phyloP scores from a whole-genome alignment of 2,113 vertebrate species.

The Scomber colias region DNA sequence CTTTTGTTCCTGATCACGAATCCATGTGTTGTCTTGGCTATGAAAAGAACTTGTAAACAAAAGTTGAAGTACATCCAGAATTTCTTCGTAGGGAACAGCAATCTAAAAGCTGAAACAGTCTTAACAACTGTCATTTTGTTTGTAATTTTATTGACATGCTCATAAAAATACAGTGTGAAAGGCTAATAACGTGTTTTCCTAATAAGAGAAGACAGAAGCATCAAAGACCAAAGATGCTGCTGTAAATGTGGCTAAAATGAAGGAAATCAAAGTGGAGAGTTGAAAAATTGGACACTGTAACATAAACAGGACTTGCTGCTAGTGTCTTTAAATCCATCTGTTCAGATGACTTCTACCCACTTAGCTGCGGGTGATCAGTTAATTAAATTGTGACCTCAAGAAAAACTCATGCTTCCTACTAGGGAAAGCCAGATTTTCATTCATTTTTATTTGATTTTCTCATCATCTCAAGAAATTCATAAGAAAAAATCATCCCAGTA shows the following conservation, averaged over 20 bases:
- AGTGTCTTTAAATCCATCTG: conserved; percentile 21
- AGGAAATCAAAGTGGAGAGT: conserved; percentile 21
- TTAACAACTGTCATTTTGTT: conserved; percentile 3
- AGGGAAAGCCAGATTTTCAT: conserved; percentile 22
- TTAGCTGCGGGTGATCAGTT: conserved; percentile 64
- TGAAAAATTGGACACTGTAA: neutral
- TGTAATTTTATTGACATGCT: conserved; percentile 42
- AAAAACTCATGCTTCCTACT: conserved; percentile 24
- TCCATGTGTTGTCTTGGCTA: conserved; percentile 33
- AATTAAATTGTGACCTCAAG: conserved; percentile 70
- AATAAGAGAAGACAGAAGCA: conserved; percentile 8
- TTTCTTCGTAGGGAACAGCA: neutral
- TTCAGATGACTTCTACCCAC: conserved; percentile 2
- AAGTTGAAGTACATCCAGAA: conserved; percentile 21
- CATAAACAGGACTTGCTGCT: neutral
- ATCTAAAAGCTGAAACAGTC: conserved; percentile 24
- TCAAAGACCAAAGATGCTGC: neutral
- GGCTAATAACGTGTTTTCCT: conserved; percentile 30
- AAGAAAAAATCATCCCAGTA: conserved; percentile 18
- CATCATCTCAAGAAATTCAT: conserved; percentile 33
- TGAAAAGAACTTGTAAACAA: conserved; percentile 31
- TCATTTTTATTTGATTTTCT: conserved; percentile 43
- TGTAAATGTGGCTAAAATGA: conserved; percentile 18
- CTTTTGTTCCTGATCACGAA: conserved; percentile 46
- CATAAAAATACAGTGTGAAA: conserved; percentile 23